These are phyloP conservation scores for Halcyon badia DNA, from an alignment of 2,797 vertebrate species.

Conservation along the genomic window DNA sequence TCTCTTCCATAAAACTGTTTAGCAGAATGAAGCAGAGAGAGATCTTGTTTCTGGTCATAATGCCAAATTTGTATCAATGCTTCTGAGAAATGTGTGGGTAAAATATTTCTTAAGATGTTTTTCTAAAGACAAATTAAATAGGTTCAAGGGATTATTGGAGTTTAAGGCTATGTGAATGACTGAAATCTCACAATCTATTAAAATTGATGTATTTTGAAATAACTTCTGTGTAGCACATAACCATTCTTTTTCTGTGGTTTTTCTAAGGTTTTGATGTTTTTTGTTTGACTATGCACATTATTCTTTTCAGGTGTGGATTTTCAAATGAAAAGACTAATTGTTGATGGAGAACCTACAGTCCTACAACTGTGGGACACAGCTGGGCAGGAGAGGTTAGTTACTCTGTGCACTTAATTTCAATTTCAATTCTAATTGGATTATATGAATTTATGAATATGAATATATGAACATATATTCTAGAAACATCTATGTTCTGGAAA, in stretches of 20 bases:
- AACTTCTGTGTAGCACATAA: not conserved
- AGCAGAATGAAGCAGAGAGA: not conserved
- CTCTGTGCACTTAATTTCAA: not conserved
- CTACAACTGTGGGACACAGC: slow-evolving; percentile 96
- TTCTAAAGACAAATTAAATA: not conserved
- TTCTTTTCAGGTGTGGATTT: slow-evolving; percentile 92
- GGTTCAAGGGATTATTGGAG: not conserved
- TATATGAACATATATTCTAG: too few relatives aligned
- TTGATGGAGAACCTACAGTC: slow-evolving; percentile 91
- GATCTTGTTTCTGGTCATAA: not conserved
- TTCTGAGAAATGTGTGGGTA: not conserved
- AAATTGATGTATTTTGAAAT: not conserved
- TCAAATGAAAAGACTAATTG: slow-evolving; percentile 94
- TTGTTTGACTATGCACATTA: not conserved
- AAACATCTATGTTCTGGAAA: not conserved
- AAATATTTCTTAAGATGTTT: not conserved
- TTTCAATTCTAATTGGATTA: too few relatives aligned
- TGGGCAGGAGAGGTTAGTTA: slow-evolving; percentile 92
- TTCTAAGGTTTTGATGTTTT: not conserved
- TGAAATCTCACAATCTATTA: not conserved
- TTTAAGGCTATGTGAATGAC: not conserved
- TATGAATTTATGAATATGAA: too few relatives aligned
- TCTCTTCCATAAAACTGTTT: not conserved
- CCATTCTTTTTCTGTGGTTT: not conserved
- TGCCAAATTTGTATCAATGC: not conserved